Percentiles rank a stretch among this genome's conserved stretches.
Evolutionary conservation across 2,888 invertebrate genomes (phyloP).

Genomic region (Catocala nupta): DNA sequence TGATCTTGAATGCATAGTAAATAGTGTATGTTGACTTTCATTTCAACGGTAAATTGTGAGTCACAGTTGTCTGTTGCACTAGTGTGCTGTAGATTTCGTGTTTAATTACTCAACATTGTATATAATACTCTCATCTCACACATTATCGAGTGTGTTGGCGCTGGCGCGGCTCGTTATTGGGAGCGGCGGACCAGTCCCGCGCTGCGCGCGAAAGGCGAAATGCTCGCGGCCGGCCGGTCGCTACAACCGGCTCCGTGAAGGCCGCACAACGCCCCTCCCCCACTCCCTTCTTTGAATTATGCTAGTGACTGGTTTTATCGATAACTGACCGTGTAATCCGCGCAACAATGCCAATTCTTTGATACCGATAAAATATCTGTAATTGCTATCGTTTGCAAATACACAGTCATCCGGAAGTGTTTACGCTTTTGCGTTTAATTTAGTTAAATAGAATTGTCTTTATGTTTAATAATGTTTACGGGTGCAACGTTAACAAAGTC

Average conservation of each 20-base stretch:
- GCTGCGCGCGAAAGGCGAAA: conserved; percentile 84
- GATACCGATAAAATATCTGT: conserved; percentile 27
- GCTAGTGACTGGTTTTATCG: conserved; percentile 75
- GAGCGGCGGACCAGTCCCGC: conserved; percentile 71
- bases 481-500: conserved; percentile 24
- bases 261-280: conserved; percentile 77
- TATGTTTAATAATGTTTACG: conserved; percentile 41
- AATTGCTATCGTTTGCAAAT: conserved; percentile 26
- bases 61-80: conserved; percentile 37
- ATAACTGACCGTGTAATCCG: conserved; percentile 58
- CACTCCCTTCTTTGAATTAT: conserved; percentile 62
- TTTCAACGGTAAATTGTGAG: conserved; percentile 43
- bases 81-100: conserved; percentile 38
- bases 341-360: conserved; percentile 38
- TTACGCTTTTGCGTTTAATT: conserved; percentile 9
- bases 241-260: conserved; percentile 86
- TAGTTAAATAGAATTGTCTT: conserved; percentile 23
- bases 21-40: conserved; percentile 31
- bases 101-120: conserved; percentile 50
- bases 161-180: conserved; percentile 56
- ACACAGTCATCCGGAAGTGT: conserved; percentile 4
- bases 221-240: conserved; percentile 77
- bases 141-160: conserved; percentile 49
- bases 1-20: conserved; percentile 32
- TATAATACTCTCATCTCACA: conserved; percentile 54